Percentiles rank a stretch among this genome's conserved stretches.
Conservation (phyloP, 2,113 vertebrate genomes). For the Capra hircus region DNA sequence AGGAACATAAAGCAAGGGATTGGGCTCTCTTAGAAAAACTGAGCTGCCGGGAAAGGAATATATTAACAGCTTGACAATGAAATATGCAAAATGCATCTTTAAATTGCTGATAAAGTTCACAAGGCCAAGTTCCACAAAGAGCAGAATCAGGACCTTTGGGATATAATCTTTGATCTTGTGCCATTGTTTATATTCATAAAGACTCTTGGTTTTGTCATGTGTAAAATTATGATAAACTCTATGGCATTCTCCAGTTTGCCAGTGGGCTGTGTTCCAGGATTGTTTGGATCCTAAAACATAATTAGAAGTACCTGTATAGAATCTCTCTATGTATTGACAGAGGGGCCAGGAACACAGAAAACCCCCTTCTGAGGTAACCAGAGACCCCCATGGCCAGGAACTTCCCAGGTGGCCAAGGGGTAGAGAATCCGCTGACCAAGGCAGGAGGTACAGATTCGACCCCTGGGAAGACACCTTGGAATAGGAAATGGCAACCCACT, state of each 20-base stretch:
- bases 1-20: neutral
- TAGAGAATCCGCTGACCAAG: neutral
- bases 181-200: neutral
- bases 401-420: neutral
- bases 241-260: neutral
- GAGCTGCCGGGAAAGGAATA: neutral
- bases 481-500: neutral
- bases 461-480: neutral
- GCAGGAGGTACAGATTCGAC: neutral
- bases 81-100: conserved; percentile 6
- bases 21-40: conserved; percentile 6
- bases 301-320: neutral
- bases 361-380: neutral
- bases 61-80: conserved; percentile 38
- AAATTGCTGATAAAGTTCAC: neutral
- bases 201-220: neutral
- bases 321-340: neutral
- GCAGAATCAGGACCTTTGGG: neutral
- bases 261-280: neutral
- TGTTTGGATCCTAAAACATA: neutral
- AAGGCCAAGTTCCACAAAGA: neutral
- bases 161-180: neutral
- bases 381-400: fast-evolving
- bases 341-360: neutral
- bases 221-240: neutral